Evolutionary conservation across 2,113 vertebrate genomes (phyloP).

Genomic region (Anolis sagrei): DNA sequence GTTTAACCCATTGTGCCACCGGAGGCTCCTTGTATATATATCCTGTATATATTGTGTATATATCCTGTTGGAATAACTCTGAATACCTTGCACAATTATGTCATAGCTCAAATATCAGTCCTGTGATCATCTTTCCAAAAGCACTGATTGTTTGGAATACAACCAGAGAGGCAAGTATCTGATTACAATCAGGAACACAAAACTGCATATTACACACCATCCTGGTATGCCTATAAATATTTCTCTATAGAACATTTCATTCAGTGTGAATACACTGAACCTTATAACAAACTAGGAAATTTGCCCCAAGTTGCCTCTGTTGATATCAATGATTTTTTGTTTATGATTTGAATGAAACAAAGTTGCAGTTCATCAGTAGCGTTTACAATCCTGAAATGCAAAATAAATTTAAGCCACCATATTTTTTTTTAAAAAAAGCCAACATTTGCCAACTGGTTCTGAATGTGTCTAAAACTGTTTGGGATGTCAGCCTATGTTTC

Average conservation of each 20-base stretch:
- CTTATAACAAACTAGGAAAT: background rate
- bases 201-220: background rate
- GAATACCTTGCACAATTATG: slow-evolving; percentile 7
- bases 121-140: background rate
- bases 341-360: too few species aligned
- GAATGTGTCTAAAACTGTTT: too few species aligned
- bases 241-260: background rate
- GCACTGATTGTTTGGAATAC: background rate
- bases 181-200: background rate
- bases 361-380: too few species aligned
- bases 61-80: slow-evolving; percentile 1
- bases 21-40: too few species aligned
- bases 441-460: too few species aligned
- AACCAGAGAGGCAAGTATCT: background rate
- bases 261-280: background rate
- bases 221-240: background rate
- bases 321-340: too few species aligned
- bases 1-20: too few species aligned
- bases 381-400: too few species aligned
- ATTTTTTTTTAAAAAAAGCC: too few species aligned
- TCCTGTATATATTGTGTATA: too few species aligned
- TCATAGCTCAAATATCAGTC: background rate
- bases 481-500: too few species aligned
- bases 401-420: too few species aligned
- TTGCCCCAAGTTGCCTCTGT: background rate